Evolutionary conservation across 2,797 vertebrate genomes (phyloP), one percentile per base, ranked within the genome.

Genomic region (Erithacus rubecula): DNA sequence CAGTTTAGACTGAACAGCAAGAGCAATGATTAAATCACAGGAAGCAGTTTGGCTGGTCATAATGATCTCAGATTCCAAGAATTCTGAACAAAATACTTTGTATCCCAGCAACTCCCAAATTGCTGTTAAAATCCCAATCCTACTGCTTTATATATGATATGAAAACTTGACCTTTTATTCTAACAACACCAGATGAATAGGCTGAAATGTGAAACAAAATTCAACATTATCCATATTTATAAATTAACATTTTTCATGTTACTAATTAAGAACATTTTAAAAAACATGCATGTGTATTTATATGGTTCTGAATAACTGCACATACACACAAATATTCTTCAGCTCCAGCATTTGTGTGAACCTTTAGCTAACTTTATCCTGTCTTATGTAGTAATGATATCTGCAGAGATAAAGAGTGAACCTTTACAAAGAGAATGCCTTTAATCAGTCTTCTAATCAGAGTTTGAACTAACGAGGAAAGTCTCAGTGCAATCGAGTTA

Each of bases 391-490:
- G 79, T 75, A 83, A 91, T 4, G 27, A 29, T 83, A 94, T 81
- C 81, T 89, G 74, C 87, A 90, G 91, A 92, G 93, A 95, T 94
- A 94, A 90, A 92, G 87, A 94, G 63, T 12, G 77, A 95, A 83
- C 82, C 60, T 79, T 96, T 87, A 86, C 65, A 97, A 95, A 95
- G 87, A 59, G 80, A 94, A 87, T 81, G 82, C 71, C 81, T 96
- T 94, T 94, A 95, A 94, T 89, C 79, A 83, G 77, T 78, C 75
- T 89, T 94, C 93, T 94, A 96, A 96, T 95, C 88, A 88, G 72
- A 92, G 83, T 67, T 60, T 93, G 76, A 83, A 90, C 76, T 92
- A 93, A 86, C 41, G 37, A 95, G 90, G 71, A 95, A 95, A 87
- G 71, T 83, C 86, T 94, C 80, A 10, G 47, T 58, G 75, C 83